These are phyloP conservation scores for Xenentodon cancila DNA, from an alignment of 2,797 vertebrate species.

Conservation along the genomic window DNA sequence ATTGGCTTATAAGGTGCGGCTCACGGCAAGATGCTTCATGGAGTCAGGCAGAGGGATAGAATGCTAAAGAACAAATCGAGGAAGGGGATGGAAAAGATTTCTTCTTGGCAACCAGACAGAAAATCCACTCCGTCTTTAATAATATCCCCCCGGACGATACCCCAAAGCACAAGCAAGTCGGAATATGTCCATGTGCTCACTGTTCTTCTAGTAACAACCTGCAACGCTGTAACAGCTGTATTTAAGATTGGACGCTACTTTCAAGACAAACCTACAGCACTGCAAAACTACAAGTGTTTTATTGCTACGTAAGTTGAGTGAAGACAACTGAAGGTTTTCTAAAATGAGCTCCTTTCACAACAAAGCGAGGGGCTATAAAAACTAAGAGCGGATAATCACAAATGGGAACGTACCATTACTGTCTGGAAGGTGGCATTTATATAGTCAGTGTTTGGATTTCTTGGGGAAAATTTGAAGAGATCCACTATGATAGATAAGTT, in stretches of 20 bases:
- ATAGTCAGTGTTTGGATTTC: constrained; percentile 24
- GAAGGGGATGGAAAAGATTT: constrained; percentile 60
- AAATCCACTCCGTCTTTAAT: constrained; percentile 56
- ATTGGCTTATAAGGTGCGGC: constrained; percentile 80
- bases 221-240: constrained; percentile 1
- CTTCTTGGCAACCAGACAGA: constrained; percentile 55
- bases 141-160: constrained; percentile 51
- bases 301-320: not conserved
- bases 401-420: not conserved
- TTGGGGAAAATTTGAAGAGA: constrained; percentile 26
- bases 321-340: constrained; percentile 11
- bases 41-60: constrained; percentile 49
- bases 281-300: not conserved
- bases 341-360: constrained; percentile 26
- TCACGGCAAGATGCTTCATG: constrained; percentile 65
- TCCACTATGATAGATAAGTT: constrained; percentile 29
- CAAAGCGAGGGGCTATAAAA: constrained; percentile 15
- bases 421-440: constrained; percentile 13
- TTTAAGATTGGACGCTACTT: constrained; percentile 16
- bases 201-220: constrained; percentile 25
- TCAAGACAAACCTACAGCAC: not conserved
- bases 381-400: constrained; percentile 11
- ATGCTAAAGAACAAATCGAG: constrained; percentile 44
- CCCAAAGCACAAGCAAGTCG: constrained; percentile 30
- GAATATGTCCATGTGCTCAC: constrained; percentile 27